Evolutionary conservation across 2,888 invertebrate genomes (phyloP), one percentile per base, ranked within the genome.

Genomic region (Hipparchia semele): DNA sequence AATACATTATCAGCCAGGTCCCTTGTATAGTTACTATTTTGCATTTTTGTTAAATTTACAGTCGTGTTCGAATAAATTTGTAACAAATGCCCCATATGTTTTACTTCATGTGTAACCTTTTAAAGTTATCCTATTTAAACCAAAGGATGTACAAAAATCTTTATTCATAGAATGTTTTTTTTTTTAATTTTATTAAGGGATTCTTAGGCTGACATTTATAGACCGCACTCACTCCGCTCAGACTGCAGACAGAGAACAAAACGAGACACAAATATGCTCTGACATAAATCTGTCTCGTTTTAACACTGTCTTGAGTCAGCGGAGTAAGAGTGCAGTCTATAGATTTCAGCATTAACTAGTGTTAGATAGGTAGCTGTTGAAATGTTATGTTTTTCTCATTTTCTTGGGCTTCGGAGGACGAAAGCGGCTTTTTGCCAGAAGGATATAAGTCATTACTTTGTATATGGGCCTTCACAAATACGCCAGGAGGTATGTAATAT

Each of bases 361-460:
- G n/a, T n/a, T n/a, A n/a, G n/a, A n/a, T n/a, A n/a, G n/a, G n/a
- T 6, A 8, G 3, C 12, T 56, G 56, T 51, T 8, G 23, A 51
- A 70, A 59, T 67, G 54, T 66, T 89, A 92, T 76, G 88, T 9
- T 87, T 82, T 90, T 86, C 72, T 95, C 95, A 65, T 94, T 94
- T 81, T 95, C 95, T 79, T 96, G 88, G 65, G 96, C 96, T 86
- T 96, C 96, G 66, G 96, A 95, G 0, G 97, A 97, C 4, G 96
- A 95, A 62, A 95, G 94, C 45, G 95, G 94, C 80, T 96, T 95
- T 0, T 96, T 95, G 77, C 95, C 95, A 80, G 95, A 94, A 3
- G 97, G 96, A 80, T 96, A 92, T 75, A 97, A 90, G 87, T 97
- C 97, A 78, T 97, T 96, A 74, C 96, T 96, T 88, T 97, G 97